Conservation (phyloP, 2,797 vertebrate genomes). For the Cossypha polioptera region DNA sequence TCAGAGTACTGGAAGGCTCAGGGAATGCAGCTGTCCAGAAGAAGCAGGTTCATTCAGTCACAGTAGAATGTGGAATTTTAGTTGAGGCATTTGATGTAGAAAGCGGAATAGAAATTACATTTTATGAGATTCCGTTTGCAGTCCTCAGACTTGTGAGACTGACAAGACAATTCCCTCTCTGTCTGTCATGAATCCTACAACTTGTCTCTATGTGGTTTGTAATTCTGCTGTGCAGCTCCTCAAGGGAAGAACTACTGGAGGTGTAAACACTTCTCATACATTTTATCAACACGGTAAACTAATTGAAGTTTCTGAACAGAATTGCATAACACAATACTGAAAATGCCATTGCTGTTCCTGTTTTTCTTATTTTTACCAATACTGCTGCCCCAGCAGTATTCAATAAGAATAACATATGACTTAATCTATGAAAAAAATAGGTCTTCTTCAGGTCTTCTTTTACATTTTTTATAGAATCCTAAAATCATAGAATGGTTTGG, state of each 20-base stretch:
- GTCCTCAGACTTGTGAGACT: background rate
- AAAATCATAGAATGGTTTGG: background rate
- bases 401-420: background rate
- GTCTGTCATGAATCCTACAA: background rate
- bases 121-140: background rate
- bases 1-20: background rate
- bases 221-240: background rate
- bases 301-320: background rate
- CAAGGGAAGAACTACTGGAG: background rate
- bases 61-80: background rate
- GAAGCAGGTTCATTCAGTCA: background rate
- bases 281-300: background rate
- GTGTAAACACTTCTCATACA: background rate
- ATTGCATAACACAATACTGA: background rate
- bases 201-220: background rate
- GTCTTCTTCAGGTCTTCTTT: background rate
- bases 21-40: background rate
- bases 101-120: background rate
- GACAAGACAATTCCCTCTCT: background rate
- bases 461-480: background rate
- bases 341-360: background rate
- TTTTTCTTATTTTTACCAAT: background rate
- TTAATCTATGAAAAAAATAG: background rate
- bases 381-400: background rate
- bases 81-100: background rate